phyloP scores from a whole-genome alignment of 64 coral and sea anemone species.

The Anthopleura sola region DNA sequence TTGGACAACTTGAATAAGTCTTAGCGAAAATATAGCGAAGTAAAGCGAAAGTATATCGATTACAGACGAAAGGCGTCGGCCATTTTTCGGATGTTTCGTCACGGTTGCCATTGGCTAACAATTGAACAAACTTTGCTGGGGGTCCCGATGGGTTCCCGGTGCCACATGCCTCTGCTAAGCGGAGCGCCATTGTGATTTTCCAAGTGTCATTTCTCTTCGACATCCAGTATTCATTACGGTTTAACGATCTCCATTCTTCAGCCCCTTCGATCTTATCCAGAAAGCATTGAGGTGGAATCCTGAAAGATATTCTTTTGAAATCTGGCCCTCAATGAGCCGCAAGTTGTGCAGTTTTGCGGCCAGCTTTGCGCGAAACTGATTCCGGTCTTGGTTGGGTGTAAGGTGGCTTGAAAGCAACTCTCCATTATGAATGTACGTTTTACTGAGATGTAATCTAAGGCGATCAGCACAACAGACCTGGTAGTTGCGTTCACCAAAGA shows the following conservation, averaged over 20 bases:
- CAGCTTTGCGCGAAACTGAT: constrained; percentile 86
- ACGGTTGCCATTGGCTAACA: constrained; percentile 98
- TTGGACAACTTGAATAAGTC: too few species aligned
- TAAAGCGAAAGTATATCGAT: not conserved
- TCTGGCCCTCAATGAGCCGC: constrained; percentile 84
- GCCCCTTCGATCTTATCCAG: not conserved
- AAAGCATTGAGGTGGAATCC: constrained; percentile 11
- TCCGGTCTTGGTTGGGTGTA: constrained; percentile 52
- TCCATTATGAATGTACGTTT: constrained; percentile 92
- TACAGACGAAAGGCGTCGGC: constrained; percentile 43
- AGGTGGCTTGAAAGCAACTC: constrained; percentile 84
- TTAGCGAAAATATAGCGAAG: not conserved
- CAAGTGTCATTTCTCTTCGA: constrained; percentile 77
- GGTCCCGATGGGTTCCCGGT: constrained; percentile 67
- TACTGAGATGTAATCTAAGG: constrained; percentile 81
- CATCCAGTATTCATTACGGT: constrained; percentile 36
- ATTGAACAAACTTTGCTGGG: constrained; percentile 98
- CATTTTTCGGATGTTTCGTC: constrained; percentile 79
- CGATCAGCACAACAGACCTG: constrained; percentile 56
- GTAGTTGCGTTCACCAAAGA: constrained; percentile 50
- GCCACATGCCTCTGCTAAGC: constrained; percentile 94
- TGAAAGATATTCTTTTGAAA: not conserved
- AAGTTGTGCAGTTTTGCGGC: constrained; percentile 74
- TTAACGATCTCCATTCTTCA: constrained; percentile 29
- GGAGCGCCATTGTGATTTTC: constrained; percentile 98